A percentile compares a stretch with the other conserved stretches of the same genome.
These are phyloP conservation scores for Ammodramus savannarum DNA, from an alignment of 2,113 vertebrate genomes.

Conservation along the genomic window DNA sequence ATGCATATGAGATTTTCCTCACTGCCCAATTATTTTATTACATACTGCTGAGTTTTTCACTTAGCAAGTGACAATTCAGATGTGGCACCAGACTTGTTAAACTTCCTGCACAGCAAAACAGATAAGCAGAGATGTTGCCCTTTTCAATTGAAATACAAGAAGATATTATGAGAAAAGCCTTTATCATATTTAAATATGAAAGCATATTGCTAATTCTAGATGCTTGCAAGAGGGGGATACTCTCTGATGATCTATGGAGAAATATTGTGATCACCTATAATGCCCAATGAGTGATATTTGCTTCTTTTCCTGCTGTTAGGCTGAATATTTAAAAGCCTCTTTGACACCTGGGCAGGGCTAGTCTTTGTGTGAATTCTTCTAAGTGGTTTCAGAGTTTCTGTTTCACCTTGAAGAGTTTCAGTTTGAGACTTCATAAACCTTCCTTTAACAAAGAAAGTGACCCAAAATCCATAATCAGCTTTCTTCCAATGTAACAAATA, in stretches of 20 bases:
- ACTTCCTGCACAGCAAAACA: background rate
- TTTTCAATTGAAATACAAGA: background rate
- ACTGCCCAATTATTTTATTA: accelerated
- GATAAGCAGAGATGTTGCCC: background rate
- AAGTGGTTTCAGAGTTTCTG: background rate
- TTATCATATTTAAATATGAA: background rate
- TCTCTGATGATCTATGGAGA: background rate
- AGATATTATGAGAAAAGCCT: background rate
- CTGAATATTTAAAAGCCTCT: background rate
- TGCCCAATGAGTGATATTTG: background rate
- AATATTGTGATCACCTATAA: background rate
- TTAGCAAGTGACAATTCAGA: background rate
- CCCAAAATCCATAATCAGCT: background rate
- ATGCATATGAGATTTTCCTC: background rate
- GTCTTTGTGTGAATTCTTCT: background rate
- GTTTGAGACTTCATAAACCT: background rate
- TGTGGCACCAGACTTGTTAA: background rate
- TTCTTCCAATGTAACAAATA: background rate
- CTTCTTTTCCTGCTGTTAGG: background rate
- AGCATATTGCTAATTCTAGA: background rate
- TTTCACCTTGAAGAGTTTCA: background rate
- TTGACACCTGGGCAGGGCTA: background rate
- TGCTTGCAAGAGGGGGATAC: background rate
- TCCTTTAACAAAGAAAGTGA: background rate
- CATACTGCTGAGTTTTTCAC: background rate